Evolutionary conservation across 2,113 vertebrate species (phyloP).

Genomic region (Podilymbus podiceps): DNA sequence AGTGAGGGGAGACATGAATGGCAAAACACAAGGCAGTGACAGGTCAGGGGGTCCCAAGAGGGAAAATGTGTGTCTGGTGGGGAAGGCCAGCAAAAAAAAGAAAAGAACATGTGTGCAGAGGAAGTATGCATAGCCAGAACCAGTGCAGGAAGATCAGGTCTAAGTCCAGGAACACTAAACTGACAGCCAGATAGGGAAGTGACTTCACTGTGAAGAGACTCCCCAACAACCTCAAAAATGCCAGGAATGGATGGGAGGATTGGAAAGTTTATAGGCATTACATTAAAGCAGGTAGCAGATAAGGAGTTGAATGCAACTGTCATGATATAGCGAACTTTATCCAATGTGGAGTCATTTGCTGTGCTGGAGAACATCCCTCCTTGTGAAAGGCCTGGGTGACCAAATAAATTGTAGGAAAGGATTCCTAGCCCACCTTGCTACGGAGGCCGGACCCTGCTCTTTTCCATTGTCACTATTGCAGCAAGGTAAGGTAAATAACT

Average conservation of each 20-base stretch:
- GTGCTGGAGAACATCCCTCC: neutral
- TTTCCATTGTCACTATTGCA: neutral
- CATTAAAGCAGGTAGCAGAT: neutral
- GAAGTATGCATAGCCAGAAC: neutral
- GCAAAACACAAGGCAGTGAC: neutral
- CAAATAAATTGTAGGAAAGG: neutral
- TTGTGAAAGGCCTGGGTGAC: neutral
- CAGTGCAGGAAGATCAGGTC: neutral
- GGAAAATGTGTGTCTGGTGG: neutral
- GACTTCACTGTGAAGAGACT: neutral
- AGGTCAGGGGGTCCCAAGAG: neutral
- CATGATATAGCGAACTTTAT: neutral
- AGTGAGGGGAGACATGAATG: neutral
- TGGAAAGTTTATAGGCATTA: neutral
- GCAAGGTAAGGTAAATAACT: neutral
- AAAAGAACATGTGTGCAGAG: neutral
- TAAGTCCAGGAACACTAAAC: neutral
- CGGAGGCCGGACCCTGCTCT: neutral
- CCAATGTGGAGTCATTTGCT: neutral
- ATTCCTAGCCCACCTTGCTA: neutral
- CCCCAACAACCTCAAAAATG: neutral
- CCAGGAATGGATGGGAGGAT: neutral
- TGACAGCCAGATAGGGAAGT: neutral
- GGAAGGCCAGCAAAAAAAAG: neutral
- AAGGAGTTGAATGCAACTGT: neutral